Base-by-base conservation (phyloP, 2,888 invertebrate species). In the Latrodectus elegans region DNA sequence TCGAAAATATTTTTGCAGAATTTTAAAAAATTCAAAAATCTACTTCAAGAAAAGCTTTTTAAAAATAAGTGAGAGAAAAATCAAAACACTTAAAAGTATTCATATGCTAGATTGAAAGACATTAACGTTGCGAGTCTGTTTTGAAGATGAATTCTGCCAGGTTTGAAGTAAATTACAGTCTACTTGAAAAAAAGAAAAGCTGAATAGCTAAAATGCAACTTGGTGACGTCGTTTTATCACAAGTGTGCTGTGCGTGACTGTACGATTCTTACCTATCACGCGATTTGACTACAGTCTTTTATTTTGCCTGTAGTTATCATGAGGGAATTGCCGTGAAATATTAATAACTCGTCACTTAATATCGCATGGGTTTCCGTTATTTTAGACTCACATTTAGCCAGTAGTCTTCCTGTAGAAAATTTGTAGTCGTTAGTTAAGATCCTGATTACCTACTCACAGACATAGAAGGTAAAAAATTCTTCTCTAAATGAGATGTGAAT, bases 301-400 rank as follows among this genome's bases (percentile, higher is more conserved):
- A 15, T 49, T 64, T 67, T 52, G 8, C 22, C 65, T 38, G 38
- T 15, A 64, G 64, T 38, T 53, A 55, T 17, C 38, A 15, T n/a
- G n/a, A 64, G 26, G 15, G 49, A 22, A 68, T 78, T 53, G 15
- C 70, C 12, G 52, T 78, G 68, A 78, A 78, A 78, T 78, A 78
- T 79, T 82, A 82, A 82, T 82, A 74, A 52, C 53, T 74, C 81
- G 81, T 53, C 81, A 81, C 81, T 81, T 81, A 67, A 73, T 81
- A 73, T 74, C 60, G 60, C n/a, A 15, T n/a, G 60, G 60, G 12
- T 60, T 12, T 60, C n/a, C 14, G 60, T 38, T 38, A 38, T 38
- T 38, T 38, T 38, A 38, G 38, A n/a, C n/a, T n/a, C 6, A 60
- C 60, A 60, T 60, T 60, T 60, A 15, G 12, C n/a, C n/a, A 60